Base-by-base conservation (phyloP, 1,140 invertebrate species). In the Trachymyrmex septentrionalis region DNA sequence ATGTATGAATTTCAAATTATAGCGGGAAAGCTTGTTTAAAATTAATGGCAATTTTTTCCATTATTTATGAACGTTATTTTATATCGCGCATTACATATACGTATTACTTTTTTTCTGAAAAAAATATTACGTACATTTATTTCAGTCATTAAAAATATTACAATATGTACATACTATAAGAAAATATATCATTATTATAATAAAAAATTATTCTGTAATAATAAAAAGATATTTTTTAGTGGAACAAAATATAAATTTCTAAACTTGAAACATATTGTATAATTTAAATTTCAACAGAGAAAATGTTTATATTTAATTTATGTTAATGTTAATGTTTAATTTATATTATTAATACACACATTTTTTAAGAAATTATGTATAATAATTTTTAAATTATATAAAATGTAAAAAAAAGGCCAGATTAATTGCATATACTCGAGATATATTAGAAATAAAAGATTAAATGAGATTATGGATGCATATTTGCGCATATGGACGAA, bases 171-270 rank as follows among this genome's bases (percentile, higher is more conserved):
- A 72, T 30, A 55, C 3, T 4, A 5, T 7, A 48, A 69, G 2
- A 69, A 67, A 67, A 24, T 73, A 50, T 30, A 19, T 6, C 30
- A 72, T 55, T 66, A 66, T 66, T 21, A 21, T 67, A 44, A 64
- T 16, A 34, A 64, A 30, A 63, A 10, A 44, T 44, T 44, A 10
- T 44, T 44, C 38, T 44, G 10, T 16, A 16, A 0, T 16, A 4
- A 44, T 44, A 44, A 19, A 71, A 50, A 71, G 12, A 53, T 71
- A 48, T 27, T 72, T 53, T 55, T 30, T 19, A 19, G 0, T 67
- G 6, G 0, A 19, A 53, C 3, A 53, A 55, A 55, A 67, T 67
- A 6, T 19, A 3, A 63, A 30, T 30, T 63, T 63, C 6, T 63
- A 0, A 63, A 27, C 1, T 4, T 27, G 2, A 63, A 63, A 63